Evolutionary conservation across 2,797 vertebrate genomes (phyloP), one percentile per base, ranked within the genome.

Genomic region (Australoheros facetus): DNA sequence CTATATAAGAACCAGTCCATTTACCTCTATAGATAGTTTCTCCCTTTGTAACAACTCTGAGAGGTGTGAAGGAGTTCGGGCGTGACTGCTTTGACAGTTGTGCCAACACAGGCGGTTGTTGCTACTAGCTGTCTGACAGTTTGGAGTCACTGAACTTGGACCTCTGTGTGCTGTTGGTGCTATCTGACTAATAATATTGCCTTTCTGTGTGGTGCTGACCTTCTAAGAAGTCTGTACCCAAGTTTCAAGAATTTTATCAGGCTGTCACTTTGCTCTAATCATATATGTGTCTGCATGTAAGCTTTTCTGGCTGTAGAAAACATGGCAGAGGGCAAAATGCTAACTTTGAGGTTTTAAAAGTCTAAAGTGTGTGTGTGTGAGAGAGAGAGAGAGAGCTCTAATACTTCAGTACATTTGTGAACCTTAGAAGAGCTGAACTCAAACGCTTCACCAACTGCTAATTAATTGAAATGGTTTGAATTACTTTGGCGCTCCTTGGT

Each of bases 391-490:
- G 28, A 30, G 28, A 30, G 59, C 12, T 73, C 32, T n/a, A 48
- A 4, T 48, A 13, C 60, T 12, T 75, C 13, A 28, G 19, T 54
- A 62, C 48, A 37, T 74, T 39, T 45, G 16, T 32, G 42, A 69
- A 69, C 64, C 45, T 69, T 69, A 69, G 26, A 69, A 54, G 45
- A 77, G 57, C 45, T 70, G 62, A 82, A 54, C 66, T 72, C 34
- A 0, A 3, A 69, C 5, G 2, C 56, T 21, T 72, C 62, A 1
- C 30, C 4, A 3, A 14, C 72, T 54, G 56, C 82, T 92, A 71
- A 89, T 87, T 85, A 84, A 86, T 81, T 77, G 23, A 73, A 57
- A n/a, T 7, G 83, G 87, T 82, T 88, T 77, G 66, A 84, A 85
- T 92, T 93, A 75, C 89, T 19, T 62, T n/a, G 0, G 14, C 0